Evolutionary conservation across 2,113 vertebrate genomes (phyloP).

Genomic region (Loxodonta africana): DNA sequence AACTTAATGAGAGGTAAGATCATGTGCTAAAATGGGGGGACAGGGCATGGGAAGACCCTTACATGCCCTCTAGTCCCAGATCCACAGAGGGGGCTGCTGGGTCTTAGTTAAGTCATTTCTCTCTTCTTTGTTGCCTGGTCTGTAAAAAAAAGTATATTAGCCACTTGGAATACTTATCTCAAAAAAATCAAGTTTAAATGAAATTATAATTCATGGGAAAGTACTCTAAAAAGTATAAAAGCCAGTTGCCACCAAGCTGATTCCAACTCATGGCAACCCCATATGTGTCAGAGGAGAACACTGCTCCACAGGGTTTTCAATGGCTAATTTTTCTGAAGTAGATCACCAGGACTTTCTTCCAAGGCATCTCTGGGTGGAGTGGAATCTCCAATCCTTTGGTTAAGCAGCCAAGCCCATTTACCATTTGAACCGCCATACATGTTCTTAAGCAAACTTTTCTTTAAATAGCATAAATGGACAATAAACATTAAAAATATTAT

Average conservation of each 20-base stretch:
- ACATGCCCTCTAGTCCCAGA: accelerated
- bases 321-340: not conserved
- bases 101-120: accelerated
- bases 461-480: not conserved
- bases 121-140: not conserved
- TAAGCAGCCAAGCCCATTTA: not conserved
- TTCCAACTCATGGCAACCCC: not conserved
- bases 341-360: not conserved
- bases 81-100: not conserved
- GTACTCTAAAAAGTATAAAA: not conserved
- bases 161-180: not conserved
- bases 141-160: not conserved
- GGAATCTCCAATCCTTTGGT: not conserved
- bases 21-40: no score
- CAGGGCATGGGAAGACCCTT: accelerated
- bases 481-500: not conserved
- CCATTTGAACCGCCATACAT: no score
- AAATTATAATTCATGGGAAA: not conserved
- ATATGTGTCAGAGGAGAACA: not conserved
- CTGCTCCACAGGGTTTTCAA: not conserved
- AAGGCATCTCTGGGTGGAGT: not conserved
- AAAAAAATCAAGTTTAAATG: not conserved
- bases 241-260: not conserved
- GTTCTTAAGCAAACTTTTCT: not conserved
- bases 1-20: accelerated